Evolutionary conservation across 1,140 invertebrate species (phyloP).

Genomic region (Ericerus pela): DNA sequence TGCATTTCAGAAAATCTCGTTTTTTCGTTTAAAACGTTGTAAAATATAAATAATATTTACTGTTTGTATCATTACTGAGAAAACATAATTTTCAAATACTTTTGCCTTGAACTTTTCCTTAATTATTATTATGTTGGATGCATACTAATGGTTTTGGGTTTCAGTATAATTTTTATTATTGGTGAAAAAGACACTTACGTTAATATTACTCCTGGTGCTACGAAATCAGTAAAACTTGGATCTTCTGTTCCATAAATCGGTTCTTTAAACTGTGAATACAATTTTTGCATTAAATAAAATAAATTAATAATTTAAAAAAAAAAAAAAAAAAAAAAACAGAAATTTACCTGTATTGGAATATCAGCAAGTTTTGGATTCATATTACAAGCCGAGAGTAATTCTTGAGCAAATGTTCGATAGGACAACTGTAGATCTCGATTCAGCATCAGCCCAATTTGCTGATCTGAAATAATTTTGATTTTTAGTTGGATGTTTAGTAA

Average conservation of each 20-base stretch:
- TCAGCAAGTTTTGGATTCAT: slow-evolving; percentile 64
- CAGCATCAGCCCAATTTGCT: slow-evolving; percentile 73
- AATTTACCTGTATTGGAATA: slow-evolving; percentile 57
- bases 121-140: too few relatives aligned
- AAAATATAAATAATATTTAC: too few relatives aligned
- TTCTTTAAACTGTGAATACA: slow-evolving; percentile 45
- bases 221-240: slow-evolving; percentile 86
- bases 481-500: too few relatives aligned
- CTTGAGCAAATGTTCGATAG: slow-evolving; percentile 54
- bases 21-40: too few relatives aligned
- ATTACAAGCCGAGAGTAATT: slow-evolving; percentile 50
- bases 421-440: slow-evolving; percentile 55
- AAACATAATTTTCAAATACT: too few relatives aligned
- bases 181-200: slow-evolving; percentile 47
- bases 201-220: slow-evolving; percentile 81
- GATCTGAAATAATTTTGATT: slow-evolving; percentile 68
- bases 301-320: neutral
- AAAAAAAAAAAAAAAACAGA: neutral
- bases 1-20: too few relatives aligned
- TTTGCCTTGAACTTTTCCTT: too few relatives aligned
- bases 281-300: neutral
- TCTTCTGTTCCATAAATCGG: slow-evolving; percentile 72
- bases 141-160: too few relatives aligned
- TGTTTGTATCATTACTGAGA: too few relatives aligned
- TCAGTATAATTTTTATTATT: too few relatives aligned